These are phyloP conservation scores for Enteromius unitaeniatus DNA, from an alignment of 2,797 vertebrate species.

Conservation along the genomic window DNA sequence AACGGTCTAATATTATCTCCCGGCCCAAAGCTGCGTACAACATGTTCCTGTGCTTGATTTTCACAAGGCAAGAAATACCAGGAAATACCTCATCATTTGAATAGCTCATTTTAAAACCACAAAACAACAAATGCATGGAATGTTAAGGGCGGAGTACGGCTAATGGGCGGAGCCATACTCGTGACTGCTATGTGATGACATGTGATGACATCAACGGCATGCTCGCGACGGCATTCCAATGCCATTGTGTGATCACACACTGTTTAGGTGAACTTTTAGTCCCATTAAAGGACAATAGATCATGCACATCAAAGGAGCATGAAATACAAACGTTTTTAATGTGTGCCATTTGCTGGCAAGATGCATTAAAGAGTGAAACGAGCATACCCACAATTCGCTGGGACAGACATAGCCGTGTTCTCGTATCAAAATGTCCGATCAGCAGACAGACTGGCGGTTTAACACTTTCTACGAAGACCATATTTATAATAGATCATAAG, in stretches of 20 bases:
- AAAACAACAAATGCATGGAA: slow-evolving; percentile 41
- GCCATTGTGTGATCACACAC: slow-evolving; percentile 61
- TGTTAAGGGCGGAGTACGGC: neutral
- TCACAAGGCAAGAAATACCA: neutral
- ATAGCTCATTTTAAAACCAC: slow-evolving; percentile 37
- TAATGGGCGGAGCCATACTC: slow-evolving; percentile 22
- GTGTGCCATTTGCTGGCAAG: slow-evolving; percentile 43
- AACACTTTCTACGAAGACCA: no score
- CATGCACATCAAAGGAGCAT: slow-evolving; percentile 56
- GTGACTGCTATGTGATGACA: slow-evolving; percentile 15
- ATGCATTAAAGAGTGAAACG: slow-evolving; percentile 55
- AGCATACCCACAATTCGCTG: slow-evolving; percentile 49
- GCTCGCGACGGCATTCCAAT: slow-evolving; percentile 63
- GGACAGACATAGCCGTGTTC: slow-evolving; percentile 46
- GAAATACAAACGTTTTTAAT: slow-evolving; percentile 38
- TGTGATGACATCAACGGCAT: slow-evolving; percentile 50
- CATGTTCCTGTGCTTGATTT: slow-evolving; percentile 11
- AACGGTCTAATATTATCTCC: slow-evolving; percentile 31
- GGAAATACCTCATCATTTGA: slow-evolving; percentile 15
- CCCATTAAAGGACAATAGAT: slow-evolving; percentile 24
- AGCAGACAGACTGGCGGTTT: slow-evolving; percentile 29
- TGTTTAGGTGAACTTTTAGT: slow-evolving; percentile 35
- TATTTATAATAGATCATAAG: no score
- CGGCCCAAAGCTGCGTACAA: neutral
- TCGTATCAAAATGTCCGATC: slow-evolving; percentile 18